These are phyloP conservation scores for Sturnus vulgaris DNA, from an alignment of 2,113 vertebrate genomes.

Conservation along the genomic window DNA sequence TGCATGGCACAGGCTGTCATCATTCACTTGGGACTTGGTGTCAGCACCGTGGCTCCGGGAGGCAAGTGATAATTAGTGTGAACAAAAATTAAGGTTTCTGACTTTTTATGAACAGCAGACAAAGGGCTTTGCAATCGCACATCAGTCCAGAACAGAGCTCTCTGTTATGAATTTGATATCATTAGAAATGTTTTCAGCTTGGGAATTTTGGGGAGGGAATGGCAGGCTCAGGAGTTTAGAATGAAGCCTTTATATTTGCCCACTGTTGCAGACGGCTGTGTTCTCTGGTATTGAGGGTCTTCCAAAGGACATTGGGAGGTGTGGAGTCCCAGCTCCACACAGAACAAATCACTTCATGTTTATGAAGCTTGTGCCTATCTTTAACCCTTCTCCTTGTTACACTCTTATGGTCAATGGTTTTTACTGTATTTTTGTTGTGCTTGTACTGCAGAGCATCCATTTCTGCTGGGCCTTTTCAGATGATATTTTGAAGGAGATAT, in stretches of 20 bases:
- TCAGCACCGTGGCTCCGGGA: background rate
- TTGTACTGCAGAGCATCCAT: background rate
- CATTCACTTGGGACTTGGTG: background rate
- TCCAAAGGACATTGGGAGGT: background rate
- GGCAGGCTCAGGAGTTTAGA: background rate
- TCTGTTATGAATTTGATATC: background rate
- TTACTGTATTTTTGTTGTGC: background rate
- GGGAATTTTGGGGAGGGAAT: background rate
- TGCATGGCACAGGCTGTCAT: background rate
- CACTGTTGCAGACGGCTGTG: background rate
- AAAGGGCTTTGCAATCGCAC: background rate
- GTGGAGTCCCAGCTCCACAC: background rate
- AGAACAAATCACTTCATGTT: background rate
- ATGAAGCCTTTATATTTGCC: background rate
- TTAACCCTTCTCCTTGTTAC: background rate
- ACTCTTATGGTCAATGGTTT: accelerated
- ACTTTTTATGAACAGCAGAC: background rate
- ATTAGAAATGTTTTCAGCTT: background rate
- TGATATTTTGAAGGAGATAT: background rate
- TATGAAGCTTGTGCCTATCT: background rate
- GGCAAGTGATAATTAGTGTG: background rate
- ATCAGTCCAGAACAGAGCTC: background rate
- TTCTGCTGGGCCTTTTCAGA: background rate
- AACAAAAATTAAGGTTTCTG: background rate
- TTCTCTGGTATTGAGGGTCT: background rate